Evolutionary conservation across 2,888 invertebrate genomes (phyloP), one percentile per base, ranked within the genome.

Genomic region (Zhuqinia jingwanae): DNA sequence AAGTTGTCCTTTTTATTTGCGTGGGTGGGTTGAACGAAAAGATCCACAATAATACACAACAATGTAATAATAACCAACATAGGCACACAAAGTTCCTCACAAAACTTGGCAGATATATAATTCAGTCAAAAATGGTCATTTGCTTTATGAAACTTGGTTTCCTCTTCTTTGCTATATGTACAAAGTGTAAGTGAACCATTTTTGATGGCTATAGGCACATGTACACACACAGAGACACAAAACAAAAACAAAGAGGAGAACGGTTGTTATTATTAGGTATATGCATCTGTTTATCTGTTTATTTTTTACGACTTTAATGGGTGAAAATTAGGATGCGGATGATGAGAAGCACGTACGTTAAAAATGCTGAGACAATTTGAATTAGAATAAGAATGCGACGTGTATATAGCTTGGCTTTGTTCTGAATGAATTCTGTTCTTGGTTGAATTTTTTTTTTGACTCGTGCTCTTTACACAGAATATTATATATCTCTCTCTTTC

Each of bases 1-100:
- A 76, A 76, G 30, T 76, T 76, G 76, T 76, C 78, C 78, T n/a
- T 63, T n/a, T n/a, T 78, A 25, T 47, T 76, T 76, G 78, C 45
- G 78, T 78, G 60, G 78, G 77, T 58, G 77, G 77, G 42, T 77
- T 8, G 36, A 36, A 36, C 8, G 36, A 36, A 8, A 36, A 6
- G 42, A 17, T 45, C 25, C 75, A 75, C 50, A 10, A 15, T 25
- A 25, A 47, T n/a, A n/a, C n/a, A 50, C 45, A 27, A 70, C 42
- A 70, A 70, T 63, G 63, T 63, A 63, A 63, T n/a, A 36, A 63
- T n/a, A 36, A 63, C 6, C 25, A 36, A 63, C 6, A 27, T 15
- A 63, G 6, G 13, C 15, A 27, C n/a, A n/a, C n/a, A n/a, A n/a
- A 63, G 36, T 36, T 36, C 27, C n/a, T 10, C 36, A 36, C 36